Evolutionary conservation across 2,797 vertebrate species (phyloP).

Genomic region (Novumbra hubbsi): DNA sequence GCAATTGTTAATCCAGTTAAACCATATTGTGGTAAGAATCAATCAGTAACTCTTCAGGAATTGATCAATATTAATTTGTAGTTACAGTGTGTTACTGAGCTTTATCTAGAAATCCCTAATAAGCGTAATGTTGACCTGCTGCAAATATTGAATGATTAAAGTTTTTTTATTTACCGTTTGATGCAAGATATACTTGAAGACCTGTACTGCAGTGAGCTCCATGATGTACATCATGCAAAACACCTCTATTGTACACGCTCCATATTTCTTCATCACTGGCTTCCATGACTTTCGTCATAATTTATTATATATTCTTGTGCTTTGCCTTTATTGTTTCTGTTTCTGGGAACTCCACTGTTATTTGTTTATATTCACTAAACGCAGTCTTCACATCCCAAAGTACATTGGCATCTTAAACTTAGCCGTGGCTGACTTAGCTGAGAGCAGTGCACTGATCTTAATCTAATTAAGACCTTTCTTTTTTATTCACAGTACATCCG

Average conservation of each 20-base stretch:
- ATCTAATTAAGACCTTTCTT: conserved; percentile 33
- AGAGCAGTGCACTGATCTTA: conserved; percentile 39
- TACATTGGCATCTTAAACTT: conserved; percentile 43
- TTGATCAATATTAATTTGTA: neutral
- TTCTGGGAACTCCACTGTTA: conserved; percentile 33
- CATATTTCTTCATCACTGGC: conserved; percentile 45
- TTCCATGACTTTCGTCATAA: conserved; percentile 25
- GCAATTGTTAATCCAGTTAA: neutral
- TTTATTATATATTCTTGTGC: conserved; percentile 36
- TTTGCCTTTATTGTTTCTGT: conserved; percentile 31
- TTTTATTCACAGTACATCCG: conserved; percentile 36
- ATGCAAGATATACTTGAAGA: neutral
- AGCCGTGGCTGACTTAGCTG: conserved; percentile 43
- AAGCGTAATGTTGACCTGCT: neutral
- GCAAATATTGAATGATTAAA: neutral
- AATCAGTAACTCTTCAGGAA: neutral
- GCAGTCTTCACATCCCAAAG: conserved; percentile 37
- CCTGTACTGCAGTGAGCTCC: neutral
- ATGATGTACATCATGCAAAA: conserved; percentile 24
- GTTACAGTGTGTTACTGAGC: no score
- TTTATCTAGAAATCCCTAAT: neutral
- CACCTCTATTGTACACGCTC: conserved; percentile 29
- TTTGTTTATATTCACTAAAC: conserved; percentile 30
- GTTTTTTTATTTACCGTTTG: conserved; percentile 21
- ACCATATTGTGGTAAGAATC: neutral